Evolutionary conservation across 2,888 invertebrate genomes (phyloP), one percentile per base, ranked within the genome.

Genomic region (Xestobium rufovillosum): DNA sequence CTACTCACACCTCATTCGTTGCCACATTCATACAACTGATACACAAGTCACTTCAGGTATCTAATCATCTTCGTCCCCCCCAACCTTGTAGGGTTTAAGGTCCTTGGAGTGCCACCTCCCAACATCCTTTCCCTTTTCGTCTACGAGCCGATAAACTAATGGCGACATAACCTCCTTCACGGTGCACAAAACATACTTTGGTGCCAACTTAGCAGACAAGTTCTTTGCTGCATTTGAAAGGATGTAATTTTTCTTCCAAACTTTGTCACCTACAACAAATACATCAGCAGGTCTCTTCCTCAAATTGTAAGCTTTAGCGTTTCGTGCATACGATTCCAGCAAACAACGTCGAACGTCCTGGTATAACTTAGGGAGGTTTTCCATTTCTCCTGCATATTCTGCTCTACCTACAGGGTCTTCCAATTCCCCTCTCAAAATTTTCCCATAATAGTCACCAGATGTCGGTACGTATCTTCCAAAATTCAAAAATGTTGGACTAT

Each of bases 401-500:
- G n/a, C n/a, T n/a, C n/a, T n/a, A n/a, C n/a, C n/a, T n/a, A n/a
- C n/a, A n/a, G n/a, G n/a, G n/a, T n/a, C n/a, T n/a, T n/a, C n/a
- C n/a, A n/a, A n/a, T n/a, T n/a, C n/a, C 6, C 32, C 25, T 17
- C 31, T 27, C 3, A 31, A 13, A 9, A 39, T 10, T 6, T 26
- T 26, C n/a, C 37, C 30, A 29, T 42, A 45, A 35, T 38, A 43
- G 9, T 36, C 25, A 12, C 43, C 41, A 14, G 16, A n/a, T 3
- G 39, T 8, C 1, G 37, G 44, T 3, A 42, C 38, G 16, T 41
- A 36, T 16, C 42, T 16, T 10, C 44, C 47, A 41, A 43, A 47
- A 32, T 41, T 44, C 3, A 45, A 26, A 29, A 33, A 32, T 3
- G 34, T 37, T 3, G 42, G 44, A 9, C 31, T 38, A 29, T 23